Evolutionary conservation across 2,113 vertebrate genomes (phyloP).

Genomic region (Cavia aperea): DNA sequence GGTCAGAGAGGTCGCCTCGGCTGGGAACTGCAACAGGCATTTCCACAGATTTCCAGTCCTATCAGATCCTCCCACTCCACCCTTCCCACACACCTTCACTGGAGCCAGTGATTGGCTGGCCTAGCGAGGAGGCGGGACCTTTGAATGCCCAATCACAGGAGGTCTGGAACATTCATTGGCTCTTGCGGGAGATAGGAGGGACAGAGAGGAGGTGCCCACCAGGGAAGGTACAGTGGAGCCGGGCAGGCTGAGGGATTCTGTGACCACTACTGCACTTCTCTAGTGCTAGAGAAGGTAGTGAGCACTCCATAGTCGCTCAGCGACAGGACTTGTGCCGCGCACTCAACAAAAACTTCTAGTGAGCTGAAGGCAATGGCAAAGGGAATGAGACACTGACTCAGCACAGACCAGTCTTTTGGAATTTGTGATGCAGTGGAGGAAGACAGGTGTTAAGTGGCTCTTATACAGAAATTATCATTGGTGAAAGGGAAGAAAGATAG

Average conservation of each 20-base stretch:
- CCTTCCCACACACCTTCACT: not conserved
- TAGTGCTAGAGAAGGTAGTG: rapidly evolving
- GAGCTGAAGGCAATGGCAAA: not conserved
- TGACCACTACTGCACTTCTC: not conserved
- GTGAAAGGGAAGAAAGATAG: not conserved
- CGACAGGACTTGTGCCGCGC: not conserved
- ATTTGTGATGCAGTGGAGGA: not conserved
- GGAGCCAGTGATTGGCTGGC: not conserved
- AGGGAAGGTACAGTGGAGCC: too few species aligned
- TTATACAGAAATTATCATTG: not conserved
- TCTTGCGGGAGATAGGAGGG: not conserved
- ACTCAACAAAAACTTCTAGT: not conserved
- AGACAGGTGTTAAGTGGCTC: not conserved
- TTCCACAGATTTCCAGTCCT: not conserved
- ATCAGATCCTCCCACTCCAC: too few species aligned
- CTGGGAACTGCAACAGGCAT: rapidly evolving
- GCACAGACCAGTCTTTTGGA: not conserved
- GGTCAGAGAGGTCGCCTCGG: not conserved
- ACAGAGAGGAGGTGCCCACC: not conserved
- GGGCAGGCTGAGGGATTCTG: not conserved
- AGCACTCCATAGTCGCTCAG: not conserved
- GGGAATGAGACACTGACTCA: not conserved
- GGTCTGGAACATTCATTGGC: too few species aligned
- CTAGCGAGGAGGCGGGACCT: not conserved
- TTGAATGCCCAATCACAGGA: not conserved